phyloP scores from a whole-genome alignment of 2,797 vertebrate genomes.

The Micrastur ruficollis region DNA sequence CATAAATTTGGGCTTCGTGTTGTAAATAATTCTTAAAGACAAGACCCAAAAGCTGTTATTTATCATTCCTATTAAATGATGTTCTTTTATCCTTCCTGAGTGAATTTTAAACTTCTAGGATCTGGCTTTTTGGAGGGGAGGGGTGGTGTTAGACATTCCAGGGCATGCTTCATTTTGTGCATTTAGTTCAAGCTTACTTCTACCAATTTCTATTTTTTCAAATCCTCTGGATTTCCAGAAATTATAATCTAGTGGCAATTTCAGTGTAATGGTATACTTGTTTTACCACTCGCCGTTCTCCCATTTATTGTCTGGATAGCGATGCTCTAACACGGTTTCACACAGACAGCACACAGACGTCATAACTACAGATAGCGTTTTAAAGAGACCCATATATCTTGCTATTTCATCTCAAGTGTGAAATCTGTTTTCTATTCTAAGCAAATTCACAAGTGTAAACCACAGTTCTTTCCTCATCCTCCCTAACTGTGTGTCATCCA shows the following conservation, averaged over 20 bases:
- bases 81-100: not conserved
- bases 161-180: fast-evolving
- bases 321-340: not conserved
- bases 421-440: conserved; percentile 1
- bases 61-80: not conserved
- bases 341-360: not conserved
- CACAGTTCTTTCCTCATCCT: not conserved
- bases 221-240: not conserved
- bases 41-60: not conserved
- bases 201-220: not conserved
- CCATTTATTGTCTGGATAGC: not conserved
- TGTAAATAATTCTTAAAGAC: not conserved
- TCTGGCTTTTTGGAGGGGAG: not conserved
- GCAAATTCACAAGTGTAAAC: not conserved
- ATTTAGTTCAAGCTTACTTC: not conserved
- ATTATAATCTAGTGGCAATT: not conserved
- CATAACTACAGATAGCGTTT: not conserved
- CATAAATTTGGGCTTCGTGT: not conserved
- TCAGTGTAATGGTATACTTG: not conserved
- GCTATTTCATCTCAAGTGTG: not conserved
- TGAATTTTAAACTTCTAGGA: not conserved
- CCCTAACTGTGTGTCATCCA: not conserved
- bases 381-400: not conserved
- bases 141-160: not conserved
- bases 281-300: not conserved